Base-by-base conservation (phyloP, 2,888 invertebrate genomes). In the Amphimallon solstitiale region DNA sequence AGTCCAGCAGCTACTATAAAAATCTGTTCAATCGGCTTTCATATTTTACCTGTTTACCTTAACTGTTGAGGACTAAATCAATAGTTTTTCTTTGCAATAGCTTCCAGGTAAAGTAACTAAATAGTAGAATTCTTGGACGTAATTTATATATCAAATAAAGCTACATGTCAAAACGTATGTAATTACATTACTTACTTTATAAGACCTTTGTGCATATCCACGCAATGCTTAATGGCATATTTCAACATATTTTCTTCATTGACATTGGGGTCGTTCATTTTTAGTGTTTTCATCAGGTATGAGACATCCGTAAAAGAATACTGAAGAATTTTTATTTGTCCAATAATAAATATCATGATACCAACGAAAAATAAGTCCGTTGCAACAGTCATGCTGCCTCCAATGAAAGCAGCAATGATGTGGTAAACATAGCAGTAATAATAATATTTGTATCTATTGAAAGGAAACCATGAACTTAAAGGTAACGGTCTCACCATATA, bases 391-490 rank as follows among this genome's bases (percentile, higher is more conserved):
- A 71, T 61, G 19, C 63, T 45, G 1, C 66, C 67, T 7, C 70
- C 72, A 49, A 66, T 48, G n/a, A 51, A 23, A 12, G 68, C 69
- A 56, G 66, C 66, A 23, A 71, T 10, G 1, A 67, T 59, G 14
- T 71, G 69, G 35, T 59, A 66, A 1, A 19, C 43, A 38, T 66
- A 72, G 21, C 69, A 14, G 12, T 38, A 7, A 17, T 56, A 54
- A 48, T 72, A 73, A 51, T 70, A 67, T 14, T 68, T 60, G 48
- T 69, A 65, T 52, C 66, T 66, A 60, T 74, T 70, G 61, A 72
- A 73, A 2, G 74, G 74, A 48, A 72, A 69, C 74, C 74, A 74
- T 49, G 70, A 66, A 9, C 65, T 70, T 48, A 70, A 70, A 0
- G 72, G 72, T 48, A 71, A 52, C 5, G 70, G 68, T 59, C 69